Evolutionary conservation across 2,113 vertebrate genomes (phyloP).

Genomic region (Gymnobelideus leadbeateri): DNA sequence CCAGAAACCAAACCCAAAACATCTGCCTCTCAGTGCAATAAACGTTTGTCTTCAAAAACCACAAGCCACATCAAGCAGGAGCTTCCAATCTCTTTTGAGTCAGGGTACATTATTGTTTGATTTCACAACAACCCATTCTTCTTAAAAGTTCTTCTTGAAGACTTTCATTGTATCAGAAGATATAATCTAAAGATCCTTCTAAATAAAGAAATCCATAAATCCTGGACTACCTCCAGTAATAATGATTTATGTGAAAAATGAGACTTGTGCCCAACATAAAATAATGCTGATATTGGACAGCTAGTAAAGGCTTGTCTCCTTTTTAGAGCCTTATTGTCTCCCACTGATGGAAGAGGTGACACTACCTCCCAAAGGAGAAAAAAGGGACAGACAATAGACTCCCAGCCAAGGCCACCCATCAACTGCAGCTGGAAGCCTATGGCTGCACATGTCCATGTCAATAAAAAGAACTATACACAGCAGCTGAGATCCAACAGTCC

Average conservation of each 20-base stretch:
- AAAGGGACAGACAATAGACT: background rate
- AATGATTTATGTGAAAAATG: background rate
- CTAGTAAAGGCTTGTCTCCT: background rate
- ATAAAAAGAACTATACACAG: background rate
- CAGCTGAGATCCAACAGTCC: background rate
- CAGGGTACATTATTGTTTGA: background rate
- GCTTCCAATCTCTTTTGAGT: background rate
- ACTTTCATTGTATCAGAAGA: background rate
- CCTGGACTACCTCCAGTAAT: background rate
- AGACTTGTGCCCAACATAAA: background rate
- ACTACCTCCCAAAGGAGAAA: background rate
- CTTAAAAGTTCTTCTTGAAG: background rate
- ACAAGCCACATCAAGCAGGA: background rate
- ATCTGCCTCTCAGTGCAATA: background rate
- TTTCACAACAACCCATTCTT: background rate
- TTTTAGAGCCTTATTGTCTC: background rate
- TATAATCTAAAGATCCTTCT: background rate
- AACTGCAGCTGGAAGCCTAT: background rate
- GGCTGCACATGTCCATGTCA: background rate
- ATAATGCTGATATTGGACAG: background rate
- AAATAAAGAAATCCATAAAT: background rate
- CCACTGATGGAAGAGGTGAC: background rate
- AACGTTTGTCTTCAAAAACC: background rate
- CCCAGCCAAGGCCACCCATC: constrained; percentile 1
- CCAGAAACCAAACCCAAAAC: background rate